Percentiles rank a stretch among this genome's conserved stretches.
Evolutionary conservation across 2,113 vertebrate species (phyloP).

Genomic region (Galbula dea): DNA sequence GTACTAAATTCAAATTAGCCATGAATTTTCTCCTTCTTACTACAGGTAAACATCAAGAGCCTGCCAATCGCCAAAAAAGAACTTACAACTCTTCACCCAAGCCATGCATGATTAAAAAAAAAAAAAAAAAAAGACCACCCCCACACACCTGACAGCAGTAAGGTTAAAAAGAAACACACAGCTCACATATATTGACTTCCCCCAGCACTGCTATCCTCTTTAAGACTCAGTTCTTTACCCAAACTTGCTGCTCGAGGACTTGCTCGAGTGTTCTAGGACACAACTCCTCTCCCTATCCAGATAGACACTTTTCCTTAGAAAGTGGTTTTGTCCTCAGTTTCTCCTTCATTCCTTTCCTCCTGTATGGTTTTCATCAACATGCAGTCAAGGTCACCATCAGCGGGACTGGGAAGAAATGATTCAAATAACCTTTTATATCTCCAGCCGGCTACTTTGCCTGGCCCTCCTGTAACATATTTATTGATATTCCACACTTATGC

Average conservation of each 20-base stretch:
- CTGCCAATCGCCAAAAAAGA: not conserved
- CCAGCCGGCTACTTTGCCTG: not conserved
- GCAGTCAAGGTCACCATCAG: not conserved
- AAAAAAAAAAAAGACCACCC: not conserved
- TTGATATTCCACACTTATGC: not conserved
- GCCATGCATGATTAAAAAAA: not conserved
- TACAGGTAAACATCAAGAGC: not conserved
- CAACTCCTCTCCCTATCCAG: not conserved
- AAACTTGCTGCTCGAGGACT: not conserved
- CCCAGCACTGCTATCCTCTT: not conserved
- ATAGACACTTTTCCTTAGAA: not conserved
- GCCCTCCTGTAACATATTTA: not conserved
- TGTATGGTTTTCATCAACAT: not conserved
- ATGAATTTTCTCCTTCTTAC: not conserved
- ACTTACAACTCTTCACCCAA: not conserved
- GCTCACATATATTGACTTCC: not conserved
- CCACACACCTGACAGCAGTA: not conserved
- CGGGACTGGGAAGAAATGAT: not conserved
- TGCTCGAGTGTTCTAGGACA: not conserved
- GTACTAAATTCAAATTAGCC: slow-evolving; percentile 54
- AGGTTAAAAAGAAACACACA: not conserved
- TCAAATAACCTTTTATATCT: not conserved
- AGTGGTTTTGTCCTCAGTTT: not conserved
- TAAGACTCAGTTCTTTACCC: not conserved
- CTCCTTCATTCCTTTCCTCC: not conserved